Percentiles rank a stretch among this genome's conserved stretches.
Conservation (phyloP, 2,797 vertebrate genomes). For the Picus viridis region DNA sequence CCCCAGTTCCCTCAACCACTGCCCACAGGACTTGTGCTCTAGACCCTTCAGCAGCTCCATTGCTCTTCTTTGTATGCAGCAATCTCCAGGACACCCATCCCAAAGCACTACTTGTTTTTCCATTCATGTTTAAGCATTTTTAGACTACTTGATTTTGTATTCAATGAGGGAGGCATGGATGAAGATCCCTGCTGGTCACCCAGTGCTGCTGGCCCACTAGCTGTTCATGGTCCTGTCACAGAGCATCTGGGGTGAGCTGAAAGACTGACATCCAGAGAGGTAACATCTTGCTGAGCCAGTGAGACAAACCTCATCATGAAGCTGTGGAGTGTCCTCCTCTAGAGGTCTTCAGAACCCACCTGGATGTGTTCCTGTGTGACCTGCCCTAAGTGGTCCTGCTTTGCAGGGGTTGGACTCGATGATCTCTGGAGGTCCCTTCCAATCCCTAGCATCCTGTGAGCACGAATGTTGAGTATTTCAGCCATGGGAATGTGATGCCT, state of each 20-base stretch:
- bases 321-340: no score
- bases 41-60: no score
- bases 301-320: no score
- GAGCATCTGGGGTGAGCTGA: background rate
- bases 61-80: no score
- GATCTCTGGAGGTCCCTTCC: no score
- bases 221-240: rapidly evolving
- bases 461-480: background rate
- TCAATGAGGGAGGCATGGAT: rapidly evolving
- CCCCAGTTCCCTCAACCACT: no score
- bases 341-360: no score
- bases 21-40: no score
- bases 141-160: background rate
- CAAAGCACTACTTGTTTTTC: background rate
- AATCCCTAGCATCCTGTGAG: background rate
- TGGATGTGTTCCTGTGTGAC: no score
- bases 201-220: background rate
- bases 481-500: background rate
- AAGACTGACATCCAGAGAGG: rapidly evolving
- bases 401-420: no score
- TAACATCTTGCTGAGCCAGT: no score
- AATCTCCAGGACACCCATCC: background rate
- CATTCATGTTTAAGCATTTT: background rate
- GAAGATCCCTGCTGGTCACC: background rate
- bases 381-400: no score